Base-by-base conservation (phyloP, 1,140 invertebrate genomes). In the Gonatopus flavifemur region DNA sequence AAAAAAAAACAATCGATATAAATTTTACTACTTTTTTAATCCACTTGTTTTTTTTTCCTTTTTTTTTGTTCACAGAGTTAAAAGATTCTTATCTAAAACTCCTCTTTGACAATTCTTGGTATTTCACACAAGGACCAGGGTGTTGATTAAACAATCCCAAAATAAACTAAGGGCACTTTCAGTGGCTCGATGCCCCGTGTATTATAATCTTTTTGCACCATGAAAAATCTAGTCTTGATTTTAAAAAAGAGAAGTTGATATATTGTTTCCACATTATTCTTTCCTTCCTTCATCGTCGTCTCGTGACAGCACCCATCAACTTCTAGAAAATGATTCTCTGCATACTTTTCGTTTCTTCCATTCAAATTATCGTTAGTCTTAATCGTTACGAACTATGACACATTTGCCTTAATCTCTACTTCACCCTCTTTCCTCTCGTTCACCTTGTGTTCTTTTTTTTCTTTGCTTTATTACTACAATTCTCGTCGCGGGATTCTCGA, bases 121-220 rank as follows among this genome's bases (percentile, higher is more conserved):
- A 70, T 60, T 61, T 69, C 65, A 58, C 68, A 67, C 66, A 69
- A 72, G 68, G 66, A 72, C 68, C 70, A 72, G 69, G 65, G 66
- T 67, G 57, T 68, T n/a, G n/a, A n/a, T 68, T 66, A 72, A 74
- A 72, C 62, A 64, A 73, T 72, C n/a, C 63, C 64, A 74, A 74
- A 74, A 74, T 72, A 73, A 74, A 74, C 67, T 74, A 74, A 74
- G 72, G 70, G 72, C 72, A 74, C 72, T 74, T 74, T 74, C 70
- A 70, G 62, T 74, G 71, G 70, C 70, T 64, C 66, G n/a, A 72
- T 73, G 67, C 70, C 70, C 72, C 67, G 55, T 64, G 63, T 64
- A 20, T 48, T 51, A 55, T 62, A 70, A 69, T 64, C n/a, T 64
- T 66, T 60, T 51, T 70, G 57, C 64, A 66, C 69, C 63, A 66